A percentile compares a stretch with the other conserved stretches of the same genome.
Conservation (phyloP, 2,113 vertebrate genomes). For the Carassius gibelio region DNA sequence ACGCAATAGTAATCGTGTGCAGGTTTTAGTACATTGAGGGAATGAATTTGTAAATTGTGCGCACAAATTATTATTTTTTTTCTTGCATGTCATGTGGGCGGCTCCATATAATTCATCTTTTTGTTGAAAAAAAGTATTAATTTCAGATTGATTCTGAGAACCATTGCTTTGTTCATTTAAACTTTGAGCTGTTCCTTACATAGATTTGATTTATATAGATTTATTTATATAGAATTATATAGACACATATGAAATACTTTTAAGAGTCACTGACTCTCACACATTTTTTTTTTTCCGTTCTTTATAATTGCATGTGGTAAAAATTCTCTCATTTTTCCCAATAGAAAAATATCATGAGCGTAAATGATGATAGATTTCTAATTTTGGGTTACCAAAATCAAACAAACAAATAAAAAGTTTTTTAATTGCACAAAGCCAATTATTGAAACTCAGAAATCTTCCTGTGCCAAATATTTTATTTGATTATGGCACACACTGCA, state of each 20-base stretch:
- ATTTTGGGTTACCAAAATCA: no score
- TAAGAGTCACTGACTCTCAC: background rate
- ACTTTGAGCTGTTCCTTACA: background rate
- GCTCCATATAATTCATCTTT: background rate
- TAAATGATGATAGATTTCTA: background rate
- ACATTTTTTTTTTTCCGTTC: background rate
- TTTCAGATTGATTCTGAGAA: background rate
- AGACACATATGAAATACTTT: background rate
- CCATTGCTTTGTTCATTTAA: background rate
- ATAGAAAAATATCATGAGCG: background rate
- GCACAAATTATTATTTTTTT: no score
- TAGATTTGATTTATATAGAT: background rate
- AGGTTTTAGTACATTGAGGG: no score
- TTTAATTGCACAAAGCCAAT: background rate
- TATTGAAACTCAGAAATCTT: background rate
- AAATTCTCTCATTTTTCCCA: background rate
- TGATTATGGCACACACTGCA: slow-evolving; percentile 16
- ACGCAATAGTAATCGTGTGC: no score
- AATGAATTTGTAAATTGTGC: no score
- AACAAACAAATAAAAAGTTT: background rate
- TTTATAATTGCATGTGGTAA: background rate
- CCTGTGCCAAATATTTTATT: background rate
- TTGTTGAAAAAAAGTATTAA: background rate
- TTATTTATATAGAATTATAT: background rate
- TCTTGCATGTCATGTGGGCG: no score